Base-by-base conservation (phyloP, 2,797 vertebrate species). In the Picus viridis region DNA sequence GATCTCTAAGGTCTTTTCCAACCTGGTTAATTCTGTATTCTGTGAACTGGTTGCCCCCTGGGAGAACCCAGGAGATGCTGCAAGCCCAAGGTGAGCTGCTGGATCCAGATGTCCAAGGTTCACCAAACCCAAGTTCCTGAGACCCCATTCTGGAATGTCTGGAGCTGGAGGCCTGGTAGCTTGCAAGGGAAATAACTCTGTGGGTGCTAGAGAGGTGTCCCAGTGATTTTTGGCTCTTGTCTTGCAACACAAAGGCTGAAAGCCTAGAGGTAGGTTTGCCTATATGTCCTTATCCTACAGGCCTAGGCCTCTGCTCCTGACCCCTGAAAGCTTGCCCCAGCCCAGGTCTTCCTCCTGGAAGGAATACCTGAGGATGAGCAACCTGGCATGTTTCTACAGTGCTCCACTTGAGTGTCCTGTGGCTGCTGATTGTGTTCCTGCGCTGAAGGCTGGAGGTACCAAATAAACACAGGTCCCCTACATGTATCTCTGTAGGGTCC, bases 331-430 rank as follows among this genome's bases (percentile, higher is more conserved):
- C 41, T 71, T 69, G 26, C 56, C 71, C 74, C 78, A 57, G 43
- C 57, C 51, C 53, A 83, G 47, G 51, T 34, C 51, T 85, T 77
- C 57, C 45, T 91, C 0, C 0, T 18, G 30, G 72, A 93, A 29
- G 53, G 45, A 90, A 71, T 30, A 80, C 29, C 36, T 16, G 36
- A 41, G 68, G 49, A 61, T 61, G 24, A 91, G 58, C 32, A 86
- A 65, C 89, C 29, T 77, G 34, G 49, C 84, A 24, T 69, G 86
- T 80, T 91, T 51, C 84, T 90, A 39, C 88, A 96, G 71, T 26
- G 54, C 47, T 76, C 43, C 58, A n/a, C 80, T 19, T 81, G 83
- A 14, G 71, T 34, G n/a, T 64, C 88, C 80, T 71, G 77, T 27
- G 30, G 8, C 54, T 36, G 61, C 2, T 0, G 67, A 59, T 0